These are phyloP conservation scores for Oceanodroma leucorhoa DNA, from an alignment of 2,797 vertebrate species.

Conservation along the genomic window DNA sequence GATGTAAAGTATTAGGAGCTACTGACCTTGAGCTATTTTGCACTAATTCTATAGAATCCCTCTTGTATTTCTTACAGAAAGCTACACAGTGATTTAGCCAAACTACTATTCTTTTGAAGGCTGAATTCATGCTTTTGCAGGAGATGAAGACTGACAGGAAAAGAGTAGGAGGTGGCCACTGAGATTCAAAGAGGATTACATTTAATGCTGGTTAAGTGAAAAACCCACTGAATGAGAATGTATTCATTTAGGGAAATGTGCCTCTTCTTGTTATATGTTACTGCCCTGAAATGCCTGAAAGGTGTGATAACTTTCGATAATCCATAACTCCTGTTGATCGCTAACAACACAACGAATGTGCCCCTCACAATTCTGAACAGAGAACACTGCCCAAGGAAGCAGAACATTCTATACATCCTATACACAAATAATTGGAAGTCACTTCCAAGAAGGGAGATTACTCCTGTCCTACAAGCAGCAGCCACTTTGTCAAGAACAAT, in stretches of 20 bases:
- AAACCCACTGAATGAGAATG: conserved; percentile 50
- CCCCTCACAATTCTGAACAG: conserved; percentile 6
- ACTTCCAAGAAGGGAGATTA: conserved; percentile 13
- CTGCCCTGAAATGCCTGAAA: conserved; percentile 54
- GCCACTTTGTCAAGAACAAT: neutral
- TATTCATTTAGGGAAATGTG: conserved; percentile 54
- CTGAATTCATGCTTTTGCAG: conserved; percentile 62
- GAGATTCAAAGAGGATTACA: conserved; percentile 66
- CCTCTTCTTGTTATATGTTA: conserved; percentile 42
- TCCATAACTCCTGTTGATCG: conserved; percentile 41
- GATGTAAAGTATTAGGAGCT: conserved; percentile 37
- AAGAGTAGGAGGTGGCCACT: conserved; percentile 33
- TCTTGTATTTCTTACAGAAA: conserved; percentile 59
- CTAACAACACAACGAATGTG: conserved; percentile 20
- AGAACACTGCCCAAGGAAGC: conserved; percentile 34
- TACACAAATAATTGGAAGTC: conserved; percentile 27
- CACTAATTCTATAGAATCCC: conserved; percentile 35
- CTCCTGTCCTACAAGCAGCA: conserved; percentile 4
- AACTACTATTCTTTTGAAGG: conserved; percentile 64
- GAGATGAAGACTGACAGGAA: conserved; percentile 62
- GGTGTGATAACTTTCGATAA: conserved; percentile 35
- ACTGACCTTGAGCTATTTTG: conserved; percentile 50
- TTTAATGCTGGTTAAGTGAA: conserved; percentile 70
- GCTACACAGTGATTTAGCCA: conserved; percentile 55
- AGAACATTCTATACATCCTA: conserved; percentile 13